Evolutionary conservation across 1,140 invertebrate species (phyloP).

Genomic region (Drosophila funebris): DNA sequence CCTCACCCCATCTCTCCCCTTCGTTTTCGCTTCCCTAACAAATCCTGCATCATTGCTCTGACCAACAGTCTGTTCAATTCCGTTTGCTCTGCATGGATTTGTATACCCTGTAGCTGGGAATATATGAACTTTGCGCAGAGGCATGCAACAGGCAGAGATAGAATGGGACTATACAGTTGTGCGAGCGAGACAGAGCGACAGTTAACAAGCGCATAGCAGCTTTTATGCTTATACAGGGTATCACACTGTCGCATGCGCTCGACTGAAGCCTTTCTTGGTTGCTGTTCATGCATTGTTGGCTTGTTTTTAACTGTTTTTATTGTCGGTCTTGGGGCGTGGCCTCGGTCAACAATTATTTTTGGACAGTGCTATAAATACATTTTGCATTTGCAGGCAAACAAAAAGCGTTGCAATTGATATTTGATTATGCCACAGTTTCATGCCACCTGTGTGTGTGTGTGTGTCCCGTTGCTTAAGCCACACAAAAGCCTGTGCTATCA

Average conservation of each 20-base stretch:
- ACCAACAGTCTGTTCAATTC: conserved; percentile 11
- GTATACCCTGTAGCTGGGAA: no score
- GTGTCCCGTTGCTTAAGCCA: conserved; percentile 14
- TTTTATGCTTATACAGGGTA: no score
- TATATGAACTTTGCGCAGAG: no score
- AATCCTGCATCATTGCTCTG: background rate
- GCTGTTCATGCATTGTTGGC: conserved; percentile 14
- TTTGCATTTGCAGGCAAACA: background rate
- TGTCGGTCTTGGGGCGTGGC: conserved; percentile 31
- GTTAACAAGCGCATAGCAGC: no score
- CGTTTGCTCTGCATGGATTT: conserved; percentile 28
- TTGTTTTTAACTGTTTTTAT: background rate
- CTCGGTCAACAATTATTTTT: conserved; percentile 48
- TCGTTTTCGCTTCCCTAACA: background rate
- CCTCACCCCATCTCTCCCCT: background rate
- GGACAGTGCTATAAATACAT: conserved; percentile 17
- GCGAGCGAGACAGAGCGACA: no score
- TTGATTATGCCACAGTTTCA: conserved; percentile 53
- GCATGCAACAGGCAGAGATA: no score
- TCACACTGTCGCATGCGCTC: no score
- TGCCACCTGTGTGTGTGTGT: conserved; percentile 15
- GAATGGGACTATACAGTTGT: no score
- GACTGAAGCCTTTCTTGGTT: no score
- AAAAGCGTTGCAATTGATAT: conserved; percentile 60
- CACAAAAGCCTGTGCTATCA: conserved; percentile 4